phyloP scores from a whole-genome alignment of 2,113 vertebrate genomes.

The Pollachius pollachius region DNA sequence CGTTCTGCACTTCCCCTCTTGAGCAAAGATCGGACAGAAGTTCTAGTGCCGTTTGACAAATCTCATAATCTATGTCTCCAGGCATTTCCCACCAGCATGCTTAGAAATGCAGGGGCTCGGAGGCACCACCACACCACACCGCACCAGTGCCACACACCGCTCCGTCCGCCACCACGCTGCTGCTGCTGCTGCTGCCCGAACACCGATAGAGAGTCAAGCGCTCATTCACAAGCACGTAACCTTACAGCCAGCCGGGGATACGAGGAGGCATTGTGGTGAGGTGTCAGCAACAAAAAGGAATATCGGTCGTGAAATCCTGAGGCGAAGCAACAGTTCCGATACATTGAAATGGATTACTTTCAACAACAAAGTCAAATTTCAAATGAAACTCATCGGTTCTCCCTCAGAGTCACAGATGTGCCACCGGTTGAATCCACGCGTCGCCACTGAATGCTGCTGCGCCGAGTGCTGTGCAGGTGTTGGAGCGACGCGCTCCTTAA shows the following conservation, averaged over 20 bases:
- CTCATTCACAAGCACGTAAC: constrained; percentile 56
- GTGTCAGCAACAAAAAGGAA: background rate
- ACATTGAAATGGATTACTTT: constrained; percentile 12
- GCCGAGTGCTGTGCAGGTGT: constrained; percentile 51
- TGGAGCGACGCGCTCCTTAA: background rate
- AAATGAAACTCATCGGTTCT: background rate
- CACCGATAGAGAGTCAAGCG: constrained; percentile 20
- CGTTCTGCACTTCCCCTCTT: constrained; percentile 91
- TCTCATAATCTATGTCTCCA: constrained; percentile 95
- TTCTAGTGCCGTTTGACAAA: constrained; percentile 96
- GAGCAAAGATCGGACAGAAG: constrained; percentile 94
- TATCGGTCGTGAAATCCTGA: constrained; percentile 22
- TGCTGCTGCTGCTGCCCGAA: background rate
- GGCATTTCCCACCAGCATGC: constrained; percentile 99
- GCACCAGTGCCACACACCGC: constrained; percentile 30
- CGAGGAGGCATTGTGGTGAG: background rate
- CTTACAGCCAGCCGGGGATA: constrained; percentile 1
- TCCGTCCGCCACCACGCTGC: constrained; percentile 18
- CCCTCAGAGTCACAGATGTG: constrained; percentile 12
- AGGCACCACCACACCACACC: constrained; percentile 58
- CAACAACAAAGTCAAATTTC: background rate
- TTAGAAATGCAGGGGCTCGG: constrained; percentile 83
- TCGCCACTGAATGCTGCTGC: constrained; percentile 53
- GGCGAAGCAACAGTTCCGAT: background rate
- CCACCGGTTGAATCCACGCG: constrained; percentile 70